Base-by-base conservation (phyloP, 2,888 invertebrate genomes). In the Nomada ruficornis region DNA sequence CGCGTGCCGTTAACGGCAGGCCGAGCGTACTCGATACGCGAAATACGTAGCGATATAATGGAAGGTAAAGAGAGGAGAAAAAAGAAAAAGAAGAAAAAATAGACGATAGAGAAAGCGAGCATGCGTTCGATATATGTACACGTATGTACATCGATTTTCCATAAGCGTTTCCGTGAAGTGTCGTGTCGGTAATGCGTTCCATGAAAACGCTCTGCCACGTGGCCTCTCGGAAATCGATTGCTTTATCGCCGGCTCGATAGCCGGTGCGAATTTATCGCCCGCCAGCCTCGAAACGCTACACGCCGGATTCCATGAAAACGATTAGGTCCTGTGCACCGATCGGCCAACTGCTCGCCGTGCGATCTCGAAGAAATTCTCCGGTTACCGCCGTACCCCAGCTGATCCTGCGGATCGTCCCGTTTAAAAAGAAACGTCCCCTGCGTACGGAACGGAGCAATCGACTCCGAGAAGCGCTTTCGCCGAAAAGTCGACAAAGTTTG, bases 161-260 rank as follows among this genome's bases (percentile, higher is more conserved):
- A 82, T 83, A 84, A 85, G 77, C 79, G 68, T 64, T 89, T 87
- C 86, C 55, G 57, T 75, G 87, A 88, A 88, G 52, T 79, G 68
- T 67, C 65, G 76, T 62, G 72, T 54, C 65, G 55, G 74, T 50
- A 15, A 23, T 15, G 65, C 69, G 70, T 87, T 89, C 82, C 86
- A 67, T 79, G 77, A 85, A 89, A 86, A 80, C 60, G 67, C 73
- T 50, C 50, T 76, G 65, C 78, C 87, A 86, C 88, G 85, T 85
- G 87, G 82, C 76, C 79, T 63, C 47, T 73, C 11, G 70, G 75
- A 15, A 80, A 89, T 88, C 88, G 89, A 88, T 85, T 64, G 86
- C 77, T 81, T 85, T 86, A 88, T 88, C 85, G 78, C 67, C 70
- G 67, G 50, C 76, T 69, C 74, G 69, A 44, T 59, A 44, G 54